Evolutionary conservation across 2,113 vertebrate genomes (phyloP), one percentile per base, ranked within the genome.

Genomic region (Catharus fuscescens): DNA sequence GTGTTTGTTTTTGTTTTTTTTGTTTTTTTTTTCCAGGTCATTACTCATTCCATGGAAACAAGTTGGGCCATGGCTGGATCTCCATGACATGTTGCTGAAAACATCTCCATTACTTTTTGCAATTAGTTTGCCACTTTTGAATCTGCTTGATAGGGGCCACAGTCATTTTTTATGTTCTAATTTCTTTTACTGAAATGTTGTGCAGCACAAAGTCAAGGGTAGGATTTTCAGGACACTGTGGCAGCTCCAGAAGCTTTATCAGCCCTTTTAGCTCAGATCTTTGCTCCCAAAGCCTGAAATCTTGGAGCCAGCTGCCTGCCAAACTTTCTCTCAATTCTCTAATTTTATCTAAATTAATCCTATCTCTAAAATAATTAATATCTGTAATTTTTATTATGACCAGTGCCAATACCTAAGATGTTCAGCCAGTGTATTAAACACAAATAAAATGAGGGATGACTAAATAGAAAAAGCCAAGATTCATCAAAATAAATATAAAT

Each of bases 61-160:
- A 0, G 1, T 65, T 38, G 42, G 24, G 45, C 81, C 45, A 6
- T 18, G 59, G 62, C 60, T 76, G 92, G 62, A 73, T 50, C 74
- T 78, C 71, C 48, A 17, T 0, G 84, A 95, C 59, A 76, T 8
- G 11, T 2, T 23, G 59, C 79, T 86, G 62, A 74, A 86, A 90
- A 90, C 56, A 90, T 25, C 71, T 79, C 71, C 80, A 88, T 92
- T 71, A 64, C 61, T 65, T 84, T 81, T 78, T 72, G 83, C 86
- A 86, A 92, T 95, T 72, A 93, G 54, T 95, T 94, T 88, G 34
- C 62, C 36, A 52, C 54, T 92, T 93, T 80, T 48, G 88, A 85
- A 92, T 86, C 81, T 59, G 34, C n/a, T 88, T 94, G 31, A 85
- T 73, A 73, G 40, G 32, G 61, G 29, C 38, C 77, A 77, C 8